A percentile compares a stretch with the other conserved stretches of the same genome.
Conservation (phyloP, 2,888 invertebrate species). For the Tetragonula carbonaria region DNA sequence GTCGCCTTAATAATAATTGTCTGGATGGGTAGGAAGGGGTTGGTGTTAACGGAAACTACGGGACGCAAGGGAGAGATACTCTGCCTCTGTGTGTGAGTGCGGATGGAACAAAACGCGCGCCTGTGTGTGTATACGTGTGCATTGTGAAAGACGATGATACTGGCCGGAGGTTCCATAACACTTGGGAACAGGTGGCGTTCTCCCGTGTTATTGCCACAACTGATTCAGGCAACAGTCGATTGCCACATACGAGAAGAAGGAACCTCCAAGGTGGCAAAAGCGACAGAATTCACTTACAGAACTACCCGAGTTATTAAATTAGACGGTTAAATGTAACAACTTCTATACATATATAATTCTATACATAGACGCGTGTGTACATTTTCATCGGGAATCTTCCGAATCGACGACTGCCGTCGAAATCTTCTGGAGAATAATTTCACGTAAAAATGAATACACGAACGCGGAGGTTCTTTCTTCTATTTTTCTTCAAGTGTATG, state of each 20-base stretch:
- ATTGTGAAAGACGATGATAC: conserved; percentile 51
- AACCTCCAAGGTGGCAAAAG: conserved; percentile 11
- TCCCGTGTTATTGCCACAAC: conserved; percentile 77
- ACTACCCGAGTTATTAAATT: background rate
- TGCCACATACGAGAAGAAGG: conserved; percentile 45
- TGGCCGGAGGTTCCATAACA: conserved; percentile 77
- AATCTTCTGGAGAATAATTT: too few species aligned
- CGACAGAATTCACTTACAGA: conserved; percentile 6
- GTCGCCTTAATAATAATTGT: conserved; percentile 44
- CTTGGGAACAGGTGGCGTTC: conserved; percentile 79
- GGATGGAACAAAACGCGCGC: background rate
- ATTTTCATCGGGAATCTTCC: background rate
- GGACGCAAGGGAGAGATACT: conserved; percentile 1
- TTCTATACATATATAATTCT: background rate
- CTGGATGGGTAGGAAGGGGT: conserved; percentile 59
- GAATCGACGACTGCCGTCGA: too few species aligned
- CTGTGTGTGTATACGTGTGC: conserved; percentile 39
- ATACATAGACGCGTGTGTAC: background rate
- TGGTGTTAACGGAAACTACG: conserved; percentile 53
- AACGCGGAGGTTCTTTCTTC: too few species aligned
- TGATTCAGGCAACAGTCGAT: conserved; percentile 70
- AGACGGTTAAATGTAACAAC: background rate
- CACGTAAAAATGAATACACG: too few species aligned
- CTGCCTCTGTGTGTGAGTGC: conserved; percentile 38
- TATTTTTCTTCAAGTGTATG: too few species aligned